These are phyloP conservation scores for Hemiscyllium ocellatum DNA, from an alignment of 2,113 vertebrate species.

Conservation along the genomic window DNA sequence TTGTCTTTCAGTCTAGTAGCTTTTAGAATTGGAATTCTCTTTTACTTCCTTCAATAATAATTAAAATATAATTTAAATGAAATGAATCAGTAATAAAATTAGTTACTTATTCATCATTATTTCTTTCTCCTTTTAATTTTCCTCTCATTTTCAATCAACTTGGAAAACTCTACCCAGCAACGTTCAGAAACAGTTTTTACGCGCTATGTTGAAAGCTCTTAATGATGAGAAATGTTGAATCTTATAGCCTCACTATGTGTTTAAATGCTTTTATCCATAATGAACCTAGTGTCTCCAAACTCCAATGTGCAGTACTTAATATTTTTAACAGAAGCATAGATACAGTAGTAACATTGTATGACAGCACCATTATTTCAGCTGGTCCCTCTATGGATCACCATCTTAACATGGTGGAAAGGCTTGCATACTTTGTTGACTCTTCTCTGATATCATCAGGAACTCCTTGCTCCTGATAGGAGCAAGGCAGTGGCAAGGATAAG, in stretches of 20 bases:
- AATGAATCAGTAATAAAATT: background rate
- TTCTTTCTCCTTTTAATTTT: slow-evolving; percentile 7
- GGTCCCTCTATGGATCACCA: no score
- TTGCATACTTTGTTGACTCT: no score
- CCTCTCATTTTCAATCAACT: background rate
- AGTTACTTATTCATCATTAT: slow-evolving; percentile 3
- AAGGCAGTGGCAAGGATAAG: no score
- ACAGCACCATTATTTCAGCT: background rate
- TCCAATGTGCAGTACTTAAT: background rate
- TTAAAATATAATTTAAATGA: background rate
- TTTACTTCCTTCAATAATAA: background rate
- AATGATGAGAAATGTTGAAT: background rate
- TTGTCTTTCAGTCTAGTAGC: background rate
- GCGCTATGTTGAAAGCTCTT: background rate
- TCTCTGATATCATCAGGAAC: no score
- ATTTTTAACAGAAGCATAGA: background rate
- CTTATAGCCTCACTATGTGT: background rate
- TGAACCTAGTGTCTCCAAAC: background rate
- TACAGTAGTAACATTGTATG: background rate
- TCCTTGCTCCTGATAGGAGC: no score
- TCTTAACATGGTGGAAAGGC: no score
- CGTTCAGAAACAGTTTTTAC: background rate
- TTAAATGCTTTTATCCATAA: background rate
- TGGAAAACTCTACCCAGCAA: background rate
- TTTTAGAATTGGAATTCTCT: background rate